Percentiles rank a stretch among this genome's conserved stretches.
phyloP scores from a whole-genome alignment of 2,113 vertebrate genomes.

The Pangasianodon hypophthalmus region DNA sequence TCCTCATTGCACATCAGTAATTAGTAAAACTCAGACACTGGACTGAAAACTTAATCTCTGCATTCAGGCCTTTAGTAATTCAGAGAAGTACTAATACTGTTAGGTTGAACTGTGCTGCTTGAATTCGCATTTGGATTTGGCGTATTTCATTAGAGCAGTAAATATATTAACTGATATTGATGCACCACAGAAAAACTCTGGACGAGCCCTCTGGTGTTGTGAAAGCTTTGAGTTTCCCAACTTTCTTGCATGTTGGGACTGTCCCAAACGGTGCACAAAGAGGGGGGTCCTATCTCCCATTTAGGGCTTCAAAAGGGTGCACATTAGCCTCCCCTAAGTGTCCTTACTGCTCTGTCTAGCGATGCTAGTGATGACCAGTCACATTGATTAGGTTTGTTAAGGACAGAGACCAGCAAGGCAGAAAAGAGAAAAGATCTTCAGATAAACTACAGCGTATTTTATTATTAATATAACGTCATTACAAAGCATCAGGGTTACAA shows the following conservation, averaged over 20 bases:
- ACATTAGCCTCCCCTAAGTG: background rate
- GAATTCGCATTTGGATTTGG: background rate
- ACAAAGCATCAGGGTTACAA: background rate
- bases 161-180: background rate
- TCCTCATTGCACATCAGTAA: background rate
- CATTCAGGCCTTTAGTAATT: constrained; percentile 9
- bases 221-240: background rate
- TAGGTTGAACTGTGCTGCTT: background rate
- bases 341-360: background rate
- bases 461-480: background rate
- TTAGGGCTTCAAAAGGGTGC: background rate
- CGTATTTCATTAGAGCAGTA: background rate
- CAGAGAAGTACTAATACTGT: background rate
- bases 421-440: background rate
- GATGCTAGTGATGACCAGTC: background rate
- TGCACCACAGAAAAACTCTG: constrained; percentile 2
- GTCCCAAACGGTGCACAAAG: background rate
- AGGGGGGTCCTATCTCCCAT: background rate
- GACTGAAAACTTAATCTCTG: background rate
- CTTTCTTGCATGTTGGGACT: background rate
- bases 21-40: constrained; percentile 17
- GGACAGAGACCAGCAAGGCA: background rate
- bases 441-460: background rate
- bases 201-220: background rate
- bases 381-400: background rate